These are phyloP conservation scores for Rhineura floridana DNA, from an alignment of 2,113 vertebrate species.

Conservation along the genomic window DNA sequence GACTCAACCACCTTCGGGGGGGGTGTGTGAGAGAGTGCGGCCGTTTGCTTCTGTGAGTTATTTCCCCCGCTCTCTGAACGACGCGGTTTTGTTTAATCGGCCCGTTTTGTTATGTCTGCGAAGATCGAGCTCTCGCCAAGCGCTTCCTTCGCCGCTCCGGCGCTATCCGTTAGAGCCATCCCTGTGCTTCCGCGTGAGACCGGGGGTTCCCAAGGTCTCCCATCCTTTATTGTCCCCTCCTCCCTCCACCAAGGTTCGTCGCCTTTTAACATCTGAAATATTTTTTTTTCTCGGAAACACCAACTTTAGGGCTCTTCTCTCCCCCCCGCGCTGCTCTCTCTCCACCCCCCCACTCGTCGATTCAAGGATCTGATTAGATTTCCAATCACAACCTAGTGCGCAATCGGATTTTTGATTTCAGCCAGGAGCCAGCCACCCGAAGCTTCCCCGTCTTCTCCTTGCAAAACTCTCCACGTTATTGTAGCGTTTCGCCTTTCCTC, in stretches of 20 bases:
- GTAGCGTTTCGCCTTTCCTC: slow-evolving; percentile 65
- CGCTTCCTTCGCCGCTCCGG: slow-evolving; percentile 62
- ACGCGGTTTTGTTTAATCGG: slow-evolving; percentile 53
- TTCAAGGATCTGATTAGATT: slow-evolving; percentile 89
- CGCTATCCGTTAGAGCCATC: slow-evolving; percentile 68
- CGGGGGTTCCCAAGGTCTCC: slow-evolving; percentile 58
- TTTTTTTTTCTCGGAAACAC: too few relatives aligned
- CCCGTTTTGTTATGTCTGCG: slow-evolving; percentile 54
- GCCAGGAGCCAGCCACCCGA: slow-evolving; percentile 68
- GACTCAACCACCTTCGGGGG: slow-evolving; percentile 61
- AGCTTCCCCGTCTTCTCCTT: slow-evolving; percentile 60
- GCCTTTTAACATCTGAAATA: background rate
- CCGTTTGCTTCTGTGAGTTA: slow-evolving; percentile 16
- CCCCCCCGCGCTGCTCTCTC: background rate
- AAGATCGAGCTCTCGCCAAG: slow-evolving; percentile 73
- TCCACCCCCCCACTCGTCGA: slow-evolving; percentile 49
- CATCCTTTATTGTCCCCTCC: slow-evolving; percentile 5
- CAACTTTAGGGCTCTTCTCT: slow-evolving; percentile 21
- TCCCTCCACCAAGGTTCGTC: background rate
- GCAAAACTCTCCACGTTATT: slow-evolving; percentile 70
- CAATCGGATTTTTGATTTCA: slow-evolving; percentile 80
- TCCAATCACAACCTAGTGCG: slow-evolving; percentile 95
- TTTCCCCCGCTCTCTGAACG: slow-evolving; percentile 49
- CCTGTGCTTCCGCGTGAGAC: slow-evolving; percentile 59
- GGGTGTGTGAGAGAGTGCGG: slow-evolving; percentile 32